These are phyloP conservation scores for Bubo scandiacus DNA, from an alignment of 2,113 vertebrate species.

Conservation along the genomic window DNA sequence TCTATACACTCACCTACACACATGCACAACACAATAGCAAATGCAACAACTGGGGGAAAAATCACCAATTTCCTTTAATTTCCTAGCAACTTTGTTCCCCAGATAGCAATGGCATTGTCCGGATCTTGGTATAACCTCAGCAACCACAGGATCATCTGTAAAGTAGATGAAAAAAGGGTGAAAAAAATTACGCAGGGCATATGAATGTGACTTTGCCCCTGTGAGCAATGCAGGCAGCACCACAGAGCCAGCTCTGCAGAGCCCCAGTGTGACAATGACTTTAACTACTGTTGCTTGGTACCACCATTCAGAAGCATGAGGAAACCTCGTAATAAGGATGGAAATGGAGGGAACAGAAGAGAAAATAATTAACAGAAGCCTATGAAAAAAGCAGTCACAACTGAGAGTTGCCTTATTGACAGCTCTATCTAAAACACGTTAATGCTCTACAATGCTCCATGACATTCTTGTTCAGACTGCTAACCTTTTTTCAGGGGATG, in stretches of 20 bases:
- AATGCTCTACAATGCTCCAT: rapidly evolving
- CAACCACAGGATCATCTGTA: not conserved
- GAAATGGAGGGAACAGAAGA: not conserved
- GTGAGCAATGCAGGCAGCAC: not conserved
- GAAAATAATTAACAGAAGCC: not conserved
- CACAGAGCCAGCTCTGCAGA: not conserved
- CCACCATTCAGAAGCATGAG: not conserved
- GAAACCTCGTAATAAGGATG: not conserved
- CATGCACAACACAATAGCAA: not conserved
- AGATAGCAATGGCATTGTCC: not conserved
- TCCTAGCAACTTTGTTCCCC: not conserved
- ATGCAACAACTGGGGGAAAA: not conserved
- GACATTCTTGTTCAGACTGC: not conserved
- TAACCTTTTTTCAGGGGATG: not conserved
- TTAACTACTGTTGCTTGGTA: not conserved
- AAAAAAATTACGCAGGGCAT: not conserved
- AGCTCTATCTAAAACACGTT: not conserved
- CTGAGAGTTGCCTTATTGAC: not conserved
- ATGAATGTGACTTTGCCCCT: not conserved
- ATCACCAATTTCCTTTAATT: not conserved
- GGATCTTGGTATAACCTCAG: not conserved
- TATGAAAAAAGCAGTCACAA: not conserved
- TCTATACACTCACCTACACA: not conserved
- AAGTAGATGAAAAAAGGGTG: not conserved
- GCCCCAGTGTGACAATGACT: not conserved